A percentile compares a stretch with the other conserved stretches of the same genome.
phyloP scores from a whole-genome alignment of 2,797 vertebrate genomes.

The Synanceia verrucosa region DNA sequence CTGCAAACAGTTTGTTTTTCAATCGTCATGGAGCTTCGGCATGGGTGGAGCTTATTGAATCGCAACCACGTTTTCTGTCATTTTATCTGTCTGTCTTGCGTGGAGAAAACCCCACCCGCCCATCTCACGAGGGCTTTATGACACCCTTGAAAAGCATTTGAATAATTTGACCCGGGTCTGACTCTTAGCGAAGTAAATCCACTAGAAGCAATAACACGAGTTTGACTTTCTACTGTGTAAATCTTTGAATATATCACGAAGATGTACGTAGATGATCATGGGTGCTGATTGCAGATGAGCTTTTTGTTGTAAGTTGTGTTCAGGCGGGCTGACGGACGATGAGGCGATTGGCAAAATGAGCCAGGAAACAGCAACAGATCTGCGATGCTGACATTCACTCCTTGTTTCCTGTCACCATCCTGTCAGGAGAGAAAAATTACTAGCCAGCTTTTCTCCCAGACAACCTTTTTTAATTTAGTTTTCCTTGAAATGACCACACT shows the following conservation, averaged over 20 bases:
- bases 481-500: background rate
- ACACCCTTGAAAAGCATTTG: slow-evolving; percentile 21
- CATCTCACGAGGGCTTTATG: slow-evolving; percentile 46
- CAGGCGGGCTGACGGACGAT: slow-evolving; percentile 2
- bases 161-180: slow-evolving; percentile 49
- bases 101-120: slow-evolving; percentile 18
- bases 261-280: slow-evolving; percentile 26
- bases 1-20: slow-evolving; percentile 2
- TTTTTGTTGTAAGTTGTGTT: slow-evolving; percentile 13
- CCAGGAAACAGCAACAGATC: slow-evolving; percentile 24
- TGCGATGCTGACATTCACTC: background rate
- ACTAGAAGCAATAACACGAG: slow-evolving; percentile 80
- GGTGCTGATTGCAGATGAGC: slow-evolving; percentile 51
- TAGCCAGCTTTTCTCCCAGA: slow-evolving; percentile 4
- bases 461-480: background rate
- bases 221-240: slow-evolving; percentile 73
- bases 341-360: slow-evolving; percentile 52
- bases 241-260: slow-evolving; percentile 72
- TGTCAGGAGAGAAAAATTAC: background rate
- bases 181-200: slow-evolving; percentile 45
- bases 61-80: background rate
- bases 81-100: background rate
- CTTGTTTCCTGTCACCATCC: background rate
- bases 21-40: background rate
- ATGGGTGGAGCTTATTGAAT: slow-evolving; percentile 32